Base-by-base conservation (phyloP, 2,113 vertebrate genomes). In the Pomatorhinus ruficollis region DNA sequence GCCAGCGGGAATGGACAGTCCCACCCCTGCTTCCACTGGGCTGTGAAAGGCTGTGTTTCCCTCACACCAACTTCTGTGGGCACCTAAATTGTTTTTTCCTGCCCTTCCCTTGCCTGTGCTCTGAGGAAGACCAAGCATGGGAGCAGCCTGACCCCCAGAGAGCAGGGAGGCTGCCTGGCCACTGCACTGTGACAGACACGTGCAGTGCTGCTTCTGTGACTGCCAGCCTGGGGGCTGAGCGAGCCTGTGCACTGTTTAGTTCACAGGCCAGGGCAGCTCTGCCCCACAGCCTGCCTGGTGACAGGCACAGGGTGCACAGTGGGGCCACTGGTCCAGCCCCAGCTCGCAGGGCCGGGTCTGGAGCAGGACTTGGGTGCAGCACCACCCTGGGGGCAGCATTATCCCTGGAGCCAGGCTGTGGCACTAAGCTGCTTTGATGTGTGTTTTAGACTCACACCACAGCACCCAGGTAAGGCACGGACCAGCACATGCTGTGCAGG, bases 401-500 rank as follows among this genome's bases (percentile, higher is more conserved):
- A 17, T 42, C 33, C 25, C 30, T 3, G 18, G 31, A 31, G 20
- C 4, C 35, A 39, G 56, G 56, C 56, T 42, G 75, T 4, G 5
- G 44, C 8, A 4, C 30, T 0, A 1, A 45, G 61, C 40, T 69
- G 64, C 81, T 61, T 28, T 47, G 33, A 6, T 39, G 16, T 9
- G 42, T 68, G 30, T 52, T 20, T 76, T n/a, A 49, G 33, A 80
- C 28, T 33, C 49, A 12, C 31, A 17, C 35, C 2, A 5, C 35
- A 42, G 59, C 27, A 17, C 12, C 1, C 5, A 24, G 27, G 15
- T 50, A 74, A 2, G 3, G 63, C 66, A 53, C 0, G 0, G 75
- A 24, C 39, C 2, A 1, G 28, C 0, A 0, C 13, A 27, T 7
- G 17, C 24, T 0, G 0, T 63, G 65, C 40, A 35, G 61, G 10